Base-by-base conservation (phyloP, 1,140 invertebrate species). In the Drosophila burlai region DNA sequence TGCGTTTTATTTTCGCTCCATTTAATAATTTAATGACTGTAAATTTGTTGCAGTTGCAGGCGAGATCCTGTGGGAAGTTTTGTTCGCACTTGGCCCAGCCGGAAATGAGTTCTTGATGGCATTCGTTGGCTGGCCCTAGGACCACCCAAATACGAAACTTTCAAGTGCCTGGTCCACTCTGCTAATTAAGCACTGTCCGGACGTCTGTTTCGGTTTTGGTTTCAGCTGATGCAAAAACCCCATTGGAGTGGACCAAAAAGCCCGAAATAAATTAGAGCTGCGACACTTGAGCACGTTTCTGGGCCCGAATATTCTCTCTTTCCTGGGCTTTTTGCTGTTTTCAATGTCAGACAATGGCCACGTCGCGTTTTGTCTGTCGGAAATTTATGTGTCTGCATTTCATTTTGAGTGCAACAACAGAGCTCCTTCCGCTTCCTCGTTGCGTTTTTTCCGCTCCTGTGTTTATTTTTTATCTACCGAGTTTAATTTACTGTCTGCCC, bases 31-130 rank as follows among this genome's bases (percentile, higher is more conserved):
- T 87, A 87, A 87, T 80, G 81, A 46, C 40, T 34, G 66, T 54
- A 42, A 76, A 64, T 76, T 73, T 68, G 68, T 18, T 45, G 81
- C 63, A 81, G 49, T 76, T 69, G 69, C 63, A 54, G 54, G 43
- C 54, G 46, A 68, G 46, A 77, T 78, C 75, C 75, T 71, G 67
- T 79, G 63, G 78, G 72, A 79, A 66, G 74, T 43, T 36, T 40
- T 43, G 60, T 31, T 49, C 46, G 46, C 58, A 79, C 46, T 67
- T 63, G 38, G 42, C 67, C 11, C 38, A 24, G 38, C 59, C 73
- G 84, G 84, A 87, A 87, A 87, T 87, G 84, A 87, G 84, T 84
- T 87, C 81, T 89, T 87, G 69, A 87, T 89, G 85, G 64, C 62
- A 66, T 66, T 62, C 29, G 38, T 26, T 34, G 36, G 64, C 38